Percentiles rank a stretch among this genome's conserved stretches.
These are phyloP conservation scores for Salvator merianae DNA, from an alignment of 2,113 vertebrate genomes.

Conservation along the genomic window DNA sequence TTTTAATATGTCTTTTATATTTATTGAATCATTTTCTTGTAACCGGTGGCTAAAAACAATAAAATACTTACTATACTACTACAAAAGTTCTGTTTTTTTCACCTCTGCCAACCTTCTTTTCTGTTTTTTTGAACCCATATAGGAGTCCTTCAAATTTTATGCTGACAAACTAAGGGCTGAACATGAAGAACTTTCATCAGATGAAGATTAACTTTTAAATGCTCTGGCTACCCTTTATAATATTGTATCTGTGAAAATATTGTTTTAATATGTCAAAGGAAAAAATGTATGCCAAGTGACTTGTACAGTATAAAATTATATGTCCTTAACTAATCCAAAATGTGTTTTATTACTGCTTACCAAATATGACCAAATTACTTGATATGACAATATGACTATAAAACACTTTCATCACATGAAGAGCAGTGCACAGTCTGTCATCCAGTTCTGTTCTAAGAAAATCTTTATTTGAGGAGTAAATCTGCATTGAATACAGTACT, in stretches of 20 bases:
- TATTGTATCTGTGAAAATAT: slow-evolving; percentile 41
- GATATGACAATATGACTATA: slow-evolving; percentile 14
- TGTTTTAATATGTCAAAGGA: slow-evolving; percentile 44
- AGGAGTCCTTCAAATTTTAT: slow-evolving; percentile 88
- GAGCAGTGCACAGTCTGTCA: not conserved
- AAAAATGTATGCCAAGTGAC: slow-evolving; percentile 43
- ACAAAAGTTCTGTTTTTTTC: no score
- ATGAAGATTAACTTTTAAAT: slow-evolving; percentile 36
- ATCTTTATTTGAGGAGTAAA: not conserved
- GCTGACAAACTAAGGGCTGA: slow-evolving; percentile 75
- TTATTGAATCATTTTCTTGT: no score
- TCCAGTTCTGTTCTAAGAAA: not conserved
- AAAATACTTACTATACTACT: no score
- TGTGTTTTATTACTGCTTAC: slow-evolving; percentile 16
- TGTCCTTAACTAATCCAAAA: not conserved
- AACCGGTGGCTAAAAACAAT: no score
- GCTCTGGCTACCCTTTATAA: slow-evolving; percentile 48
- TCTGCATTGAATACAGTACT: not conserved
- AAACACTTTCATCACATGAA: not conserved
- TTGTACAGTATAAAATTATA: slow-evolving; percentile 25
- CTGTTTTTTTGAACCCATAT: slow-evolving; percentile 40
- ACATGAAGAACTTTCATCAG: slow-evolving; percentile 37
- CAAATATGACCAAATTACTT: slow-evolving; percentile 26
- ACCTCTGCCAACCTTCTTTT: not conserved
- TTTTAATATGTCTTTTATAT: no score